Conservation (phyloP, 2,888 invertebrate genomes). For the Drosophila sordidula region DNA sequence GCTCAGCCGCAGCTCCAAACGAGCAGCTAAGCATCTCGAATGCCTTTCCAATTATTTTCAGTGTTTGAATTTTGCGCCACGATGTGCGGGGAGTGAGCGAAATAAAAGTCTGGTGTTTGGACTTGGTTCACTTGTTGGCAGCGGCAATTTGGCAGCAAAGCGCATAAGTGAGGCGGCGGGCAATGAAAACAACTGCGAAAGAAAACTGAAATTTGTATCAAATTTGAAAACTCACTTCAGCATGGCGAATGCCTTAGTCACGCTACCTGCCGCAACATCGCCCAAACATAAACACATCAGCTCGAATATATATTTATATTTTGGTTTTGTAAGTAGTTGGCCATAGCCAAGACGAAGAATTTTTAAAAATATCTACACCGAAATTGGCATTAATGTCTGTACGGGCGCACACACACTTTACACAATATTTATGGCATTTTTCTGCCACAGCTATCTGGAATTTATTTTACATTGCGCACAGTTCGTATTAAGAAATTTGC, state of each 20-base stretch:
- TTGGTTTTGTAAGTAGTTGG: conserved; percentile 31
- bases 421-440: conserved; percentile 18
- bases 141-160: conserved; percentile 52
- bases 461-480: neutral
- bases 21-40: conserved; percentile 44
- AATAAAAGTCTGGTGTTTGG: conserved; percentile 30
- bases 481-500: conserved; percentile 2
- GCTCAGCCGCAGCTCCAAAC: conserved; percentile 10
- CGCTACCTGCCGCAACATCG: conserved; percentile 66
- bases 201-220: conserved; percentile 72
- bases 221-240: conserved; percentile 74
- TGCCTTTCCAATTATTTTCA: conserved; percentile 72
- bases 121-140: conserved; percentile 64
- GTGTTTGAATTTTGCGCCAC: conserved; percentile 71
- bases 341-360: conserved; percentile 33
- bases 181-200: conserved; percentile 42
- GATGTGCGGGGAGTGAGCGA: conserved; percentile 23
- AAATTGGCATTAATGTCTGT: conserved; percentile 26
- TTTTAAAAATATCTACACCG: conserved; percentile 43
- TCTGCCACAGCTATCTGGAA: neutral
- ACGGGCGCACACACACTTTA: neutral
- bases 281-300: conserved; percentile 20
- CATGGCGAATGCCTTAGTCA: conserved; percentile 77
- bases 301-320: conserved; percentile 25
- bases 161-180: conserved; percentile 2